Base-by-base conservation (phyloP, 2,888 invertebrate genomes). In the Euspilapteryx auroguttella region DNA sequence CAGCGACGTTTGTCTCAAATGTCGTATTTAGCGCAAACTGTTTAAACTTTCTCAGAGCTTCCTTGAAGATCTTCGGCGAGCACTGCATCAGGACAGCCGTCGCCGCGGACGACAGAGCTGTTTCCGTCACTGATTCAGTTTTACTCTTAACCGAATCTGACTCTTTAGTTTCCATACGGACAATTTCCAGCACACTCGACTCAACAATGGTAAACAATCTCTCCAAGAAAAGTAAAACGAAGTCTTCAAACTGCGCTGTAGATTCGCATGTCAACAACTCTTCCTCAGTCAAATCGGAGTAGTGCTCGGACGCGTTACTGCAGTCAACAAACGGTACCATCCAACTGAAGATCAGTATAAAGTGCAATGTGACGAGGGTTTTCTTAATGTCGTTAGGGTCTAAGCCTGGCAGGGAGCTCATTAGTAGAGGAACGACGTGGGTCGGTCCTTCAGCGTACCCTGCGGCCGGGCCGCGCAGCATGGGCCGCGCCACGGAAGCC, bases 231-330 rank as follows among this genome's bases (percentile, higher is more conserved):
- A 92, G 86, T 2, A 92, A 59, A 2, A 94, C 83, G 47, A 95
- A 94, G 50, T 94, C 92, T 62, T 95, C 94, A 41, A 94, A 85
- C 40, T 86, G 85, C 1, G 91, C 89, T 0, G 93, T 90, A 1
- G 87, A 85, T 37, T 87, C 86, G 54, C 93, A 93, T 3, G 85
- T 77, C 12, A 80, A 52, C 12, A 80, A 68, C 46, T 94, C 94
- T 33, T 87, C 85, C 45, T 90, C 89, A 0, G 87, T 86, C 34
- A 94, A 68, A 47, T 87, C 83, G 1, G 77, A 55, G 47, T 83
- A 79, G 39, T 83, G 55, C 30, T 83, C 79, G 21, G 80, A 69
- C 2, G 91, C 89, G 9, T 82, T 80, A 4, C 94, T 93, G 36
- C 89, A 93, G 54, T 96, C 92, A 4, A 91, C 84, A 13, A 92